These are phyloP conservation scores for Bicyclus anynana DNA, from an alignment of 1,140 invertebrate species.

Conservation along the genomic window DNA sequence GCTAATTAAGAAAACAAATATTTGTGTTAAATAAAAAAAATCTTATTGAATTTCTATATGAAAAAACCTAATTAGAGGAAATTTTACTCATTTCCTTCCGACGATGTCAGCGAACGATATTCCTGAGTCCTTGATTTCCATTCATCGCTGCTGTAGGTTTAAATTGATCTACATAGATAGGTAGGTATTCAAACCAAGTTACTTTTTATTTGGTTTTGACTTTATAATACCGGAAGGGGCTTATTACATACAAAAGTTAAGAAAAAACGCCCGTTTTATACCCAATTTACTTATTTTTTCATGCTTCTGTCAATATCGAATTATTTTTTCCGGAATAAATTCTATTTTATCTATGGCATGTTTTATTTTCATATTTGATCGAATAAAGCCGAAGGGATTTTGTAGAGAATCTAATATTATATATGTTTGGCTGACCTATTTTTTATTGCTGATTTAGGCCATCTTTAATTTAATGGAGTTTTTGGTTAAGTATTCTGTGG, in stretches of 20 bases:
- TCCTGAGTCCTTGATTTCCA: background rate
- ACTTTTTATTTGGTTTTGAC: background rate
- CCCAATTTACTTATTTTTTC: slow-evolving; percentile 15
- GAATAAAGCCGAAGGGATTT: slow-evolving; percentile 15
- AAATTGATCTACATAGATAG: background rate
- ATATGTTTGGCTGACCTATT: background rate
- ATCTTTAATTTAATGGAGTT: too few species aligned
- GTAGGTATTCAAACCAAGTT: background rate
- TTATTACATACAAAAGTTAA: background rate
- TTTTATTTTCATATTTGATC: slow-evolving; percentile 24
- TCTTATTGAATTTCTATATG: background rate
- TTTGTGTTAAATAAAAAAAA: background rate
- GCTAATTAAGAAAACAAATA: too few species aligned
- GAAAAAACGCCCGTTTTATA: background rate
- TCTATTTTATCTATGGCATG: slow-evolving; percentile 22
- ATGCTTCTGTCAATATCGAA: slow-evolving; percentile 10
- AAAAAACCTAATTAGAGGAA: background rate
- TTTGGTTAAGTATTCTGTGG: too few species aligned
- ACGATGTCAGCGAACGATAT: background rate
- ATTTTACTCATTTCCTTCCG: background rate
- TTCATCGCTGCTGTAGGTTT: background rate
- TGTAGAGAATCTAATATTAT: background rate
- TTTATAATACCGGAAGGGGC: background rate
- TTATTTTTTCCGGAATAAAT: slow-evolving; percentile 12
- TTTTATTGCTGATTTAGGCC: too few species aligned